Evolutionary conservation across 2,113 vertebrate species (phyloP).

Genomic region (Piaya cayana): DNA sequence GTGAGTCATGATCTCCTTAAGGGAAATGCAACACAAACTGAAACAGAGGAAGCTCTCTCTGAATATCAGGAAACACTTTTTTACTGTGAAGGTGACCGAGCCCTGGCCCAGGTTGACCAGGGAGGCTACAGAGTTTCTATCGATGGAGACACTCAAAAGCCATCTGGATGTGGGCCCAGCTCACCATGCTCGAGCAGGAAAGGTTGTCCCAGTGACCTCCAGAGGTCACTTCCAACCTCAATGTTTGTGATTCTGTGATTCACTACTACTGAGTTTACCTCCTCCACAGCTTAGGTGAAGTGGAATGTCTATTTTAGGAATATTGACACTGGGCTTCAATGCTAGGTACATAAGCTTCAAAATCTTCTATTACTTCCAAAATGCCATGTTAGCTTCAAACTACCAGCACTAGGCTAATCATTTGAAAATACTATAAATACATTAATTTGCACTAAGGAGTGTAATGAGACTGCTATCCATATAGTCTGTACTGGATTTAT

Average conservation of each 20-base stretch:
- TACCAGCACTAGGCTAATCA: background rate
- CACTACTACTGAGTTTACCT: background rate
- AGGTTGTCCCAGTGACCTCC: too few species aligned
- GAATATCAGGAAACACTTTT: background rate
- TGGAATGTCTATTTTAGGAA: background rate
- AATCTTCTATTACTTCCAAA: background rate
- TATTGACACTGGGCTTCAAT: background rate
- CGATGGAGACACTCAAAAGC: background rate
- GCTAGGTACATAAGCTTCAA: background rate
- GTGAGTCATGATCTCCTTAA: background rate
- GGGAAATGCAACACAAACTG: background rate
- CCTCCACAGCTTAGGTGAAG: background rate
- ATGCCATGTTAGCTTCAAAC: background rate
- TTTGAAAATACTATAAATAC: background rate
- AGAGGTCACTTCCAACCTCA: background rate
- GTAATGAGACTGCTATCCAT: background rate
- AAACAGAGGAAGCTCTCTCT: background rate
- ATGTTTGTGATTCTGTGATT: fast-evolving
- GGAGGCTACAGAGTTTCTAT: background rate
- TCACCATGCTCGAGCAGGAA: background rate
- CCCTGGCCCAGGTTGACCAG: background rate
- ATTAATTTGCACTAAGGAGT: background rate
- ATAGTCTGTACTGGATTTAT: background rate
- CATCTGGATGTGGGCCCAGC: fast-evolving
- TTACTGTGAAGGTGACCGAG: background rate